Base-by-base conservation (phyloP, 2,888 invertebrate species). In the Opisthograptis luteolata region DNA sequence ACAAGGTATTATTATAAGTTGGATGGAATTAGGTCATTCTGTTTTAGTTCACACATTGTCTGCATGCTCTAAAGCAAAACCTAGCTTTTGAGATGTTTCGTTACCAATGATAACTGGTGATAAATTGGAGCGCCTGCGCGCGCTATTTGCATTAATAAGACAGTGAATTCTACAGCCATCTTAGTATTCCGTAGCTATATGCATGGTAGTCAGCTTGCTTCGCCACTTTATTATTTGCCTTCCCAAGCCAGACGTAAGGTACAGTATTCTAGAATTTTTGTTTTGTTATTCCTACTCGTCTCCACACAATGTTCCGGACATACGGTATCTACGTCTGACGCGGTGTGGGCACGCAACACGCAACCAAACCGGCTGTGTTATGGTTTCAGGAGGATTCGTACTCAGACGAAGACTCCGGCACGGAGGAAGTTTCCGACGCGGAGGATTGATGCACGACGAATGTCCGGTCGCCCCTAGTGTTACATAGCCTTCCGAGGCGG, bases 301-400 rank as follows among this genome's bases (percentile, higher is more conserved):
- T 2, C 32, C n/a, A 36, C 40, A 30, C 52, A 42, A 34, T 31
- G 41, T 39, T 34, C 50, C 41, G 55, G 63, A 59, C 62, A 70
- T 73, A 78, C 75, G 60, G 79, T 82, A 82, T 79, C 83, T 77
- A 63, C 81, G 82, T 86, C 84, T 86, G 80, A 30, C 46, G 76
- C 71, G 69, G 62, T 42, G 67, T 65, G 65, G 65, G 76, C 19
- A n/a, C 24, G 30, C 22, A 25, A 10, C 65, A 62, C 72, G 72
- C 75, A 67, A 81, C 80, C 83, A 82, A 83, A 71, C 76, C 79
- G 80, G 77, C 75, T 79, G 37, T 71, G 78, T 73, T 89, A 86
- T 89, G 82, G 63, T 90, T 89, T 82, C 90, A 90, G 90, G 90
- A 90, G 89, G 89, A 89, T 81, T 87, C 88, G 69, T 89, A 84